Conservation (phyloP, 2,113 vertebrate species). For the Dromiciops gliroides region DNA sequence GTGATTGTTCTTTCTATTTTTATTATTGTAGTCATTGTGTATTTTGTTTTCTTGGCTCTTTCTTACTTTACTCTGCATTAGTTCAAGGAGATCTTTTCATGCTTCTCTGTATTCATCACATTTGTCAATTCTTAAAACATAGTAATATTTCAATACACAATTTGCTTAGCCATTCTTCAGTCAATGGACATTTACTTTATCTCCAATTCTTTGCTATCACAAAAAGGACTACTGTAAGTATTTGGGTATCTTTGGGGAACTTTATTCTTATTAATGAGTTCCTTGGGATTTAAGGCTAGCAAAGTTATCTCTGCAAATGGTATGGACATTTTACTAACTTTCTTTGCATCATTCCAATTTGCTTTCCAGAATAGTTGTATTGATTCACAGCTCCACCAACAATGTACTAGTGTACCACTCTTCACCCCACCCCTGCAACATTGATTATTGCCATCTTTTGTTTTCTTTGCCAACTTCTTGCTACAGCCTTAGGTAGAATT, state of each 20-base stretch:
- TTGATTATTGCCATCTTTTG: slow-evolving; percentile 34
- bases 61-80: not conserved
- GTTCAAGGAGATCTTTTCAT: not conserved
- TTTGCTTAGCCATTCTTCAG: not conserved
- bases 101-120: not conserved
- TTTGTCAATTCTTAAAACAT: not conserved
- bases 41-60: not conserved
- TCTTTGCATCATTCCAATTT: not conserved
- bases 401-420: not conserved
- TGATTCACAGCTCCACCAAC: not conserved
- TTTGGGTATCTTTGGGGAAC: not conserved
- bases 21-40: not conserved
- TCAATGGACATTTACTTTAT: not conserved
- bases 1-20: not conserved
- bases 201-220: not conserved
- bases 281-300: not conserved
- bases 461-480: slow-evolving; percentile 23
- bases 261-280: not conserved
- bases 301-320: not conserved
- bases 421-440: not conserved
- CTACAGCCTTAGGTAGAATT: slow-evolving; percentile 32
- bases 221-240: not conserved
- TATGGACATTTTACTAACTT: not conserved
- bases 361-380: not conserved
- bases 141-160: not conserved